Evolutionary conservation across 2,113 vertebrate species (phyloP).

Genomic region (Larimichthys polyactis): DNA sequence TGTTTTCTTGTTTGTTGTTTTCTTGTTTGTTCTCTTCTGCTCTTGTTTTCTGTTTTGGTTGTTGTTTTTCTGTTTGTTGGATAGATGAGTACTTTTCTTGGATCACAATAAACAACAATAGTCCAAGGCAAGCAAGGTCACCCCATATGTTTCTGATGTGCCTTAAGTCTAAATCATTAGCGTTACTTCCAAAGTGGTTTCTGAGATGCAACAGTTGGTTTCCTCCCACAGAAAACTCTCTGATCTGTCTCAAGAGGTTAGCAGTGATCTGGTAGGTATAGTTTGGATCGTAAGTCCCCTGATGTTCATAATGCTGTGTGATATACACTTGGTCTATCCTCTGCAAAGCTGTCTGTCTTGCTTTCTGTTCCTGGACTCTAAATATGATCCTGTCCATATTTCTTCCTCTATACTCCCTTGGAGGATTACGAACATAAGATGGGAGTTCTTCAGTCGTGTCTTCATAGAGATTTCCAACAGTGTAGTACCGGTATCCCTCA

Average conservation of each 20-base stretch:
- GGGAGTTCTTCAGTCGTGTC: slow-evolving; percentile 32
- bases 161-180: neutral
- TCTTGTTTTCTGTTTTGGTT: slow-evolving; percentile 1
- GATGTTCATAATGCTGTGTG: slow-evolving; percentile 71
- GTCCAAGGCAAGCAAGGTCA: slow-evolving; percentile 61
- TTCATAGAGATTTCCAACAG: slow-evolving; percentile 62
- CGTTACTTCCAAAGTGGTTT: slow-evolving; percentile 35
- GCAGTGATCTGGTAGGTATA: slow-evolving; percentile 66
- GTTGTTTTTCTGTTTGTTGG: neutral
- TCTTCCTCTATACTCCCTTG: neutral
- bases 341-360: fast-evolving
- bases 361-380: slow-evolving; percentile 27
- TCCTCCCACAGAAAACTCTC: slow-evolving; percentile 49
- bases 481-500: slow-evolving; percentile 55
- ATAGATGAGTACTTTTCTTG: slow-evolving; percentile 26
- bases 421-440: slow-evolving; percentile 39
- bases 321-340: slow-evolving; percentile 65
- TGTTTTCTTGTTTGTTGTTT: slow-evolving; percentile 4
- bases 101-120: slow-evolving; percentile 69
- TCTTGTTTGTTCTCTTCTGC: neutral
- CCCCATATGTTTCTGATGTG: slow-evolving; percentile 57
- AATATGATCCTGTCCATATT: slow-evolving; percentile 75
- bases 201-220: slow-evolving; percentile 43
- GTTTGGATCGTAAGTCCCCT: slow-evolving; percentile 59
- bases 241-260: slow-evolving; percentile 61